Evolutionary conservation across 2,113 vertebrate genomes (phyloP), one percentile per base, ranked within the genome.

Genomic region (Neolamprologus kungweensis): DNA sequence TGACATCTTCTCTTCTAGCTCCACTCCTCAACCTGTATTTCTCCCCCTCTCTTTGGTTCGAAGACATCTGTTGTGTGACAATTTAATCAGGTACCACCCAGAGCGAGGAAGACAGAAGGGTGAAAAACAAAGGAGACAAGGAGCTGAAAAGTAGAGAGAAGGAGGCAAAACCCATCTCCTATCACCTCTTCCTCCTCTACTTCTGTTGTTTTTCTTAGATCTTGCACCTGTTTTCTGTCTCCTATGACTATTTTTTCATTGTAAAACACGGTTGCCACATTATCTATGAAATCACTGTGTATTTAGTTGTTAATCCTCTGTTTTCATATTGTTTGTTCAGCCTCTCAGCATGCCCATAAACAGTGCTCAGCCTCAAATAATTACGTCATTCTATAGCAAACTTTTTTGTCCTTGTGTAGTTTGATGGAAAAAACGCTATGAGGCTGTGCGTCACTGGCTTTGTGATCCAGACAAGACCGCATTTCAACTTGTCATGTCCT

Each of bases 81-180:
- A 80, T 87, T 93, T 94, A 94, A 95, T 95, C 90, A 90, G 86
- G 87, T 84, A 85, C 82, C 91, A 89, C 88, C 85, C 63, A 60
- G 51, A 83, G 83, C 5, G 54, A 84, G 51, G 40, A 86, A 60
- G 45, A 83, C 45, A 80, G 57, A 85, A 54, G 37, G 60, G 57
- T 81, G 53, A 54, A 71, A 91, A 82, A 87, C 80, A 82, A 91
- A 80, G 75, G 55, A 63, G 84, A 73, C 75, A 45, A 47, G 35
- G 82, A 55, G 40, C 79, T 60, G 35, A 35, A 86, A 86, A 35
- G 57, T 37, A 33, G 28, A 37, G 35, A 55, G 81, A 23, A 60
- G 14, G 58, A 58, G 33, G 60, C 37, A 19, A 88, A 40, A 53
- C 40, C 12, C 8, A 14, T 84, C 82, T 58, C 13, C 21, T 9